A percentile compares a stretch with the other conserved stretches of the same genome.
These are phyloP conservation scores for Periphyllus acericola DNA, from an alignment of 2,888 invertebrate species.

Conservation along the genomic window DNA sequence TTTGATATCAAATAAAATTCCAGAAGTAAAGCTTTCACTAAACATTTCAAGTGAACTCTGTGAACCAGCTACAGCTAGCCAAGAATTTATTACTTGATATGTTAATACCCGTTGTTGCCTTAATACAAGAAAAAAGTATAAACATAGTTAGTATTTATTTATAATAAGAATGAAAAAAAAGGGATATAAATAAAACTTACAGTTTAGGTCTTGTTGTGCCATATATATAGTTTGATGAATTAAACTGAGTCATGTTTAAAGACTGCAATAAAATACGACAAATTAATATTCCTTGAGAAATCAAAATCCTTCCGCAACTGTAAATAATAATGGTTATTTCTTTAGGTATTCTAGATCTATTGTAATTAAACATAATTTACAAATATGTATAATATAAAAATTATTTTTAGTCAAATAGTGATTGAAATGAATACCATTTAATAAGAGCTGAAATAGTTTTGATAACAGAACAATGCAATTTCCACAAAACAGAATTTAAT, in stretches of 20 bases:
- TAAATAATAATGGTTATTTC: constrained; percentile 24
- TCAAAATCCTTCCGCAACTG: constrained; percentile 63
- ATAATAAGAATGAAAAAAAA: background rate
- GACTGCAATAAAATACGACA: constrained; percentile 63
- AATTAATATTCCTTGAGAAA: constrained; percentile 61
- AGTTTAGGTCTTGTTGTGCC: constrained; percentile 58
- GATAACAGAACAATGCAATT: constrained; percentile 60
- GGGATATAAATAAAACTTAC: constrained; percentile 39
- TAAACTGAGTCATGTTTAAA: constrained; percentile 59
- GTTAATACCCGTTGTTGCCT: constrained; percentile 57
- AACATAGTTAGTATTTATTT: background rate
- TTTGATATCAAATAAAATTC: constrained; percentile 62
- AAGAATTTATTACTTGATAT: constrained; percentile 60
- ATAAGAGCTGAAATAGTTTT: constrained; percentile 62
- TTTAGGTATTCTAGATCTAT: too few relatives aligned
- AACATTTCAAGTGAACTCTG: constrained; percentile 62
- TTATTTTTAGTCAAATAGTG: background rate
- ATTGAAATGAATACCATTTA: constrained; percentile 54
- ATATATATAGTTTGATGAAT: constrained; percentile 50
- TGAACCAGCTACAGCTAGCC: constrained; percentile 62
- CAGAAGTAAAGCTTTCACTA: constrained; percentile 58
- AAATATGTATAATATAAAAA: background rate
- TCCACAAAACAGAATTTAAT: constrained; percentile 59
- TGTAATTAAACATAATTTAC: background rate
- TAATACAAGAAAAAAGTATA: background rate